Evolutionary conservation across 2,113 vertebrate species (phyloP).

Genomic region (Cervus canadensis): DNA sequence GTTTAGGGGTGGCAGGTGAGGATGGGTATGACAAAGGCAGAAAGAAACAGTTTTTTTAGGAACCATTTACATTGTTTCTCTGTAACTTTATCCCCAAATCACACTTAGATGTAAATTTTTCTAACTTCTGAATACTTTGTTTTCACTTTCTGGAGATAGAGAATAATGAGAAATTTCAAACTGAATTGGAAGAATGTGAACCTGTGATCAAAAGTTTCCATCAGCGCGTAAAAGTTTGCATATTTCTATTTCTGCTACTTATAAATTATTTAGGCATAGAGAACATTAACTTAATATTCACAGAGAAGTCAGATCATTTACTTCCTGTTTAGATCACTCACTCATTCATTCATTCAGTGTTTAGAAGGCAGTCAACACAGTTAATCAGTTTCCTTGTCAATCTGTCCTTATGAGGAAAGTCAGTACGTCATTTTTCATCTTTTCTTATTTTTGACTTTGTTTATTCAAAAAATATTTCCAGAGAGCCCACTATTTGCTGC

Average conservation of each 20-base stretch:
- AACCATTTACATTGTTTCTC: neutral
- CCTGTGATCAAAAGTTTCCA: neutral
- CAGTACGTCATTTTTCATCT: neutral
- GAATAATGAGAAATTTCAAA: neutral
- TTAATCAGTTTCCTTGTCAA: neutral
- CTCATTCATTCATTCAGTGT: constrained; percentile 5
- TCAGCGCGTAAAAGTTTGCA: neutral
- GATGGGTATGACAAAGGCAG: neutral
- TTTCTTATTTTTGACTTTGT: constrained; percentile 16
- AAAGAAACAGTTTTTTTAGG: neutral
- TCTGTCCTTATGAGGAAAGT: neutral
- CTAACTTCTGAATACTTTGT: neutral
- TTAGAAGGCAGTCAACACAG: neutral
- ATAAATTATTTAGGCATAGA: neutral
- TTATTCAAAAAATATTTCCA: neutral
- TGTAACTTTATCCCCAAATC: neutral
- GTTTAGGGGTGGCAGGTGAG: neutral
- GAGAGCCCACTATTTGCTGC: neutral
- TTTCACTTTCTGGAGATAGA: neutral
- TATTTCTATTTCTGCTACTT: neutral
- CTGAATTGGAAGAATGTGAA: neutral
- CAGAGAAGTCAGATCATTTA: neutral
- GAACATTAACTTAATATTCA: neutral
- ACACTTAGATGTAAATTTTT: neutral
- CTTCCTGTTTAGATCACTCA: neutral